Evolutionary conservation across 2,797 vertebrate genomes (phyloP).

Genomic region (Alfaro cultratus): DNA sequence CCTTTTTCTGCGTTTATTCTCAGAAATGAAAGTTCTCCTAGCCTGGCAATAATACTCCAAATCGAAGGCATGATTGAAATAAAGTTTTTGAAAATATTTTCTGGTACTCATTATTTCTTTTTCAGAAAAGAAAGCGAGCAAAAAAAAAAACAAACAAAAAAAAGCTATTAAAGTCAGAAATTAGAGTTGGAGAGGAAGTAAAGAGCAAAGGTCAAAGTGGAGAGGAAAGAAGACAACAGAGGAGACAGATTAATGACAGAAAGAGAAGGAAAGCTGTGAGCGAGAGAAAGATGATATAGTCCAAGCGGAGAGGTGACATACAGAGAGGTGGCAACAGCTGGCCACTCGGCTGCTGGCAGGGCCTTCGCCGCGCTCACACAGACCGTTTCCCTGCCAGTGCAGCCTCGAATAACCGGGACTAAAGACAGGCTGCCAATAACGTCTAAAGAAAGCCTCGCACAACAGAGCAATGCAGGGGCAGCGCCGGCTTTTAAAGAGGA

Average conservation of each 20-base stretch:
- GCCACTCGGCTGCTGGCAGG: constrained; percentile 59
- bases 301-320: constrained; percentile 59
- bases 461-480: constrained; percentile 51
- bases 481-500: constrained; percentile 29
- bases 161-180: not conserved
- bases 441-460: constrained; percentile 66
- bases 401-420: constrained; percentile 59
- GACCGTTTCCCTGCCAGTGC: constrained; percentile 50
- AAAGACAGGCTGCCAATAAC: constrained; percentile 50
- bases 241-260: not conserved
- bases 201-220: constrained; percentile 30
- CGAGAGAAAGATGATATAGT: constrained; percentile 48
- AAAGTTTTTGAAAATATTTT: too few species aligned
- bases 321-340: constrained; percentile 70
- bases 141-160: not conserved
- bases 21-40: too few species aligned
- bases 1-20: too few species aligned
- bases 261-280: not conserved
- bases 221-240: constrained; percentile 12
- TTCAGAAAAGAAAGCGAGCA: not conserved
- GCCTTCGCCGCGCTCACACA: constrained; percentile 38
- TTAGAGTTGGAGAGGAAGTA: not conserved
- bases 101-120: too few species aligned
- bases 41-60: too few species aligned
- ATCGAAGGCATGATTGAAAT: too few species aligned